Evolutionary conservation across 2,888 invertebrate species (phyloP).

Genomic region (Neoaliturus tenellus): DNA sequence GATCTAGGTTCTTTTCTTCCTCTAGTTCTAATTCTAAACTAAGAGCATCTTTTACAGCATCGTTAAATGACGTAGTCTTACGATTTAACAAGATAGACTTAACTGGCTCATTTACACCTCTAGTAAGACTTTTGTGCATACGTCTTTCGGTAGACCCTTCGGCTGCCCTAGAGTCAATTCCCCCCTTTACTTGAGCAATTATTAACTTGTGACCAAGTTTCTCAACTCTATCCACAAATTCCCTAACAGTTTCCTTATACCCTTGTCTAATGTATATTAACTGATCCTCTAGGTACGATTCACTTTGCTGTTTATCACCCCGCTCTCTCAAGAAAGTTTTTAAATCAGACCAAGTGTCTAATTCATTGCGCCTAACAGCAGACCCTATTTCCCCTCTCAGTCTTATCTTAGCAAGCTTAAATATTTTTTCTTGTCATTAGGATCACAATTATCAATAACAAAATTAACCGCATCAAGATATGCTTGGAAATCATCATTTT

Average conservation of each 20-base stretch:
- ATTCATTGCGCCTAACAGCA: slow-evolving; percentile 13
- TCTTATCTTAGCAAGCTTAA: slow-evolving; percentile 13
- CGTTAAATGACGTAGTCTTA: background rate
- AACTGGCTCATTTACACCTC: background rate
- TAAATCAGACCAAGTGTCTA: background rate
- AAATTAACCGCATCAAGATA: slow-evolving; percentile 12
- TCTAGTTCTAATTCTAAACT: background rate
- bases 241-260: background rate
- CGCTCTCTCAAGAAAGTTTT: background rate
- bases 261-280: background rate
- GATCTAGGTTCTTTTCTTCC: background rate
- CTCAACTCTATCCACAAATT: background rate
- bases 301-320: slow-evolving; percentile 25
- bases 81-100: background rate
- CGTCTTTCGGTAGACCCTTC: background rate
- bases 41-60: slow-evolving; percentile 11
- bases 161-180: background rate
- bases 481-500: slow-evolving; percentile 13
- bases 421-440: background rate
- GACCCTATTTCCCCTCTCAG: background rate
- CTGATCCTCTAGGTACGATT: slow-evolving; percentile 25
- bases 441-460: slow-evolving; percentile 11
- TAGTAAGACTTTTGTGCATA: slow-evolving; percentile 1
- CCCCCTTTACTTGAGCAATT: background rate
- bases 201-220: slow-evolving; percentile 6